Evolutionary conservation across 2,888 invertebrate species (phyloP).

Genomic region (Netelia fuscicornis): DNA sequence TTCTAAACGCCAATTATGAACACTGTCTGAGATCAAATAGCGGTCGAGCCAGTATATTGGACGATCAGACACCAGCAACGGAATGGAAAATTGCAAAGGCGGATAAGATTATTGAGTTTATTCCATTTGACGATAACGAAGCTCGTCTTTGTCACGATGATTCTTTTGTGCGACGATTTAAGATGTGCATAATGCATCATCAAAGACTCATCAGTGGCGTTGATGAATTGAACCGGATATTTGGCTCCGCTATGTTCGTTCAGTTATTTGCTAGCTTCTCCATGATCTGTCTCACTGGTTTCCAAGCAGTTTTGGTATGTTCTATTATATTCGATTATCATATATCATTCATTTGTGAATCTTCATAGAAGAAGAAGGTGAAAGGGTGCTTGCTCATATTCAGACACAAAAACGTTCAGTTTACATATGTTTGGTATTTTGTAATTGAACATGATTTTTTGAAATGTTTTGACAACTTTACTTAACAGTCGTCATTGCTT

Average conservation of each 20-base stretch:
- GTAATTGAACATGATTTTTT: neutral
- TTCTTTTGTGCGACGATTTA: constrained; percentile 68
- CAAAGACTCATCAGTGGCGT: constrained; percentile 73
- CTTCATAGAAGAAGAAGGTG: too few relatives aligned
- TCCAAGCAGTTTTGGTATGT: constrained; percentile 76
- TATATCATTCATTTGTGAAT: neutral
- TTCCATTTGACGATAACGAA: constrained; percentile 63
- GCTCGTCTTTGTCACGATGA: constrained; percentile 13
- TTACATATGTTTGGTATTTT: too few relatives aligned
- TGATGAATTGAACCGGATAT: constrained; percentile 74
- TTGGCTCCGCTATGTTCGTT: constrained; percentile 74
- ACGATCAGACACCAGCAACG: neutral
- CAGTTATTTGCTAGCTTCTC: constrained; percentile 80
- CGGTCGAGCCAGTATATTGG: constrained; percentile 17
- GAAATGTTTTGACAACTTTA: neutral
- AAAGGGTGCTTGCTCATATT: too few relatives aligned
- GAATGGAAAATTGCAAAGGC: neutral
- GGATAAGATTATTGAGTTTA: constrained; percentile 38
- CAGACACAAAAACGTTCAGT: too few relatives aligned
- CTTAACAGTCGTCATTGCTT: neutral
- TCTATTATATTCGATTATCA: neutral
- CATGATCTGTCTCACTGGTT: constrained; percentile 80
- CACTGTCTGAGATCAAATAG: constrained; percentile 65
- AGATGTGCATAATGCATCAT: constrained; percentile 73
- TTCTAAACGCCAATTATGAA: constrained; percentile 74